A percentile compares a stretch with the other conserved stretches of the same genome.
phyloP scores from a whole-genome alignment of 2,113 vertebrate genomes.

The Holacanthus passer region DNA sequence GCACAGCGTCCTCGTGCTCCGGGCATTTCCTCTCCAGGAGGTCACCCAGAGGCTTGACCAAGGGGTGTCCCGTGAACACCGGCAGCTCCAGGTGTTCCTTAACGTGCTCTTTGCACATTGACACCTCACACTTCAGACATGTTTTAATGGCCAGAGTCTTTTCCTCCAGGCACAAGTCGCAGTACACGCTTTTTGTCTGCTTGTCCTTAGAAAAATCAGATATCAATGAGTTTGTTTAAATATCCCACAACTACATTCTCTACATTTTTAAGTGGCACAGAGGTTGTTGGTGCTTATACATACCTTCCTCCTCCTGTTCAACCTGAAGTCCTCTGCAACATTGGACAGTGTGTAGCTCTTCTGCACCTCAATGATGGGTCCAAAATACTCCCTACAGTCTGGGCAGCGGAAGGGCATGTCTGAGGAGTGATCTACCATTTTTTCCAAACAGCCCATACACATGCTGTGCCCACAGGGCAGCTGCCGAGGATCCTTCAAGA shows the following conservation, averaged over 20 bases:
- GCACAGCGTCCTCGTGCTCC: slow-evolving; percentile 68
- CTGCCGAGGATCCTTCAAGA: slow-evolving; percentile 75
- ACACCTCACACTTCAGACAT: slow-evolving; percentile 77
- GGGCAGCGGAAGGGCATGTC: slow-evolving; percentile 66
- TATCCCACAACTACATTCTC: too few relatives aligned
- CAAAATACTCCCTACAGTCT: slow-evolving; percentile 64
- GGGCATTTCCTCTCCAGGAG: slow-evolving; percentile 67
- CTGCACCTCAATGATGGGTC: slow-evolving; percentile 22
- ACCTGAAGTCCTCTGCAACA: slow-evolving; percentile 70
- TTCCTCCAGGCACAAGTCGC: slow-evolving; percentile 62
- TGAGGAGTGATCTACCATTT: slow-evolving; percentile 49
- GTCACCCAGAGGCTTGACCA: slow-evolving; percentile 65
- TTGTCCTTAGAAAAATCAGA: slow-evolving; percentile 31
- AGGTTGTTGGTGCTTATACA: not conserved
- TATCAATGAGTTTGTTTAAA: too few relatives aligned
- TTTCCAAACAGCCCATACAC: slow-evolving; percentile 71
- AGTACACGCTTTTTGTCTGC: slow-evolving; percentile 45
- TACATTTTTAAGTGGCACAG: not conserved
- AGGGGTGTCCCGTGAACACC: slow-evolving; percentile 70
- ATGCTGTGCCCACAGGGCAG: slow-evolving; percentile 80
- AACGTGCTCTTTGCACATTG: slow-evolving; percentile 71
- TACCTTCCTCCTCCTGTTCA: slow-evolving; percentile 52
- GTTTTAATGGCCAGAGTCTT: slow-evolving; percentile 58
- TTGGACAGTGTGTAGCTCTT: slow-evolving; percentile 70
- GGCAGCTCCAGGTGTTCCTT: slow-evolving; percentile 60